Percentiles rank a stretch among this genome's conserved stretches.
phyloP scores from a whole-genome alignment of 64 coral and sea anemone species.

The Orbicella faveolata region DNA sequence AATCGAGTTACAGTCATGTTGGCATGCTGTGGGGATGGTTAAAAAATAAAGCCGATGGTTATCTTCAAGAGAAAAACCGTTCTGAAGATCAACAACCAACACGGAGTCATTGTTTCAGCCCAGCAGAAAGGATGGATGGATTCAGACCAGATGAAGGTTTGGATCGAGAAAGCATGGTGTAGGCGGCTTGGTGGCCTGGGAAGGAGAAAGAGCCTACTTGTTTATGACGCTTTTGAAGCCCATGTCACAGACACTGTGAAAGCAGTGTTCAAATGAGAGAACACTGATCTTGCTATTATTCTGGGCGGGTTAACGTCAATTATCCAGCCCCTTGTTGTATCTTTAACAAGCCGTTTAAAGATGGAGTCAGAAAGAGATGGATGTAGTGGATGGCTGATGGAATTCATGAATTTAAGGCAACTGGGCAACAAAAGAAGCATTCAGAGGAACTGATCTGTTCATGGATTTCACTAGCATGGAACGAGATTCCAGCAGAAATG shows the following conservation, averaged over 20 bases:
- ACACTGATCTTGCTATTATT: conserved; percentile 49
- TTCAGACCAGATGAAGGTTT: too few relatives aligned
- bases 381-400: conserved; percentile 56
- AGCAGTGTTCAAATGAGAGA: conserved; percentile 6
- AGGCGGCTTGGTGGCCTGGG: conserved; percentile 7
- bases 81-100: too few relatives aligned
- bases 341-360: conserved; percentile 78
- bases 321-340: conserved; percentile 56
- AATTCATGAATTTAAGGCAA: conserved; percentile 42
- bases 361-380: conserved; percentile 42
- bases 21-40: neutral
- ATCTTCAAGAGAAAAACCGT: too few relatives aligned
- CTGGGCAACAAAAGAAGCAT: conserved; percentile 40
- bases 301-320: neutral
- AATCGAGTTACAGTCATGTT: conserved; percentile 46
- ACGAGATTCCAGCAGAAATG: conserved; percentile 49
- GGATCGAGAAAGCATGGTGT: neutral
- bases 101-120: too few relatives aligned
- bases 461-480: conserved; percentile 55
- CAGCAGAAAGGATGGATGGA: too few relatives aligned
- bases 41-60: too few relatives aligned
- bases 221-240: neutral
- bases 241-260: conserved; percentile 44
- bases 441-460: conserved; percentile 56
- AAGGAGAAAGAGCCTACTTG: conserved; percentile 1